Conservation (phyloP, 2,113 vertebrate species). For the Piprites chloris region DNA sequence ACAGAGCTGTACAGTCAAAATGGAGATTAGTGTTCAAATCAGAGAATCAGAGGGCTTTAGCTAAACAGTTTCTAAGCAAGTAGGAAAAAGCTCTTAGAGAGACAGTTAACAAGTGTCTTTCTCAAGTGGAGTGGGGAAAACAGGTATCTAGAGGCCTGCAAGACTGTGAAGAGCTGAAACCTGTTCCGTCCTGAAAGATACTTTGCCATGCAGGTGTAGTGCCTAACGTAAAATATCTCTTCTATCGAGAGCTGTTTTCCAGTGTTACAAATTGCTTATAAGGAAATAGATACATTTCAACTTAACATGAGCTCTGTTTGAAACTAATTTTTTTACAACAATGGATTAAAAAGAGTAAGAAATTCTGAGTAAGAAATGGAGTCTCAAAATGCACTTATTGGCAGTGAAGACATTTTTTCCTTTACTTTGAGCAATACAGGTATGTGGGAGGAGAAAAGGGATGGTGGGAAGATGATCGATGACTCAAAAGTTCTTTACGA, state of each 20-base stretch:
- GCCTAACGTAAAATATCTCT: neutral
- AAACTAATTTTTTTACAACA: neutral
- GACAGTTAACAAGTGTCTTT: neutral
- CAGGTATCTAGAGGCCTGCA: neutral
- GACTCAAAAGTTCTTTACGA: conserved; percentile 56
- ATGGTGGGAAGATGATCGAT: conserved; percentile 60
- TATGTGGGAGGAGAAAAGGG: conserved; percentile 38
- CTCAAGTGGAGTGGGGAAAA: neutral
- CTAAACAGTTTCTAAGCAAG: neutral
- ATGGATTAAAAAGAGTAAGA: neutral
- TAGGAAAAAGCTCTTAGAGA: neutral
- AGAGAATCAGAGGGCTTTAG: neutral
- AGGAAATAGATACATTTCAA: neutral
- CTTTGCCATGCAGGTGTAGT: neutral
- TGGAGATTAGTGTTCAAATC: neutral
- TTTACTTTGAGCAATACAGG: conserved; percentile 30
- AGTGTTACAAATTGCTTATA: neutral
- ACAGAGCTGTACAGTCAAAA: neutral
- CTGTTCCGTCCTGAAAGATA: neutral
- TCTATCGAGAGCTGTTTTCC: neutral
- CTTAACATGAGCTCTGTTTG: neutral
- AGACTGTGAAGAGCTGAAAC: neutral
- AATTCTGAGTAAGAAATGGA: neutral
- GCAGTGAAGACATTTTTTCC: conserved; percentile 10
- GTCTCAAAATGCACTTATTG: conserved; percentile 7